Percentiles rank a stretch among this genome's conserved stretches.
Evolutionary conservation across 2,113 vertebrate genomes (phyloP).

Genomic region (Ancistrus triradiatus): DNA sequence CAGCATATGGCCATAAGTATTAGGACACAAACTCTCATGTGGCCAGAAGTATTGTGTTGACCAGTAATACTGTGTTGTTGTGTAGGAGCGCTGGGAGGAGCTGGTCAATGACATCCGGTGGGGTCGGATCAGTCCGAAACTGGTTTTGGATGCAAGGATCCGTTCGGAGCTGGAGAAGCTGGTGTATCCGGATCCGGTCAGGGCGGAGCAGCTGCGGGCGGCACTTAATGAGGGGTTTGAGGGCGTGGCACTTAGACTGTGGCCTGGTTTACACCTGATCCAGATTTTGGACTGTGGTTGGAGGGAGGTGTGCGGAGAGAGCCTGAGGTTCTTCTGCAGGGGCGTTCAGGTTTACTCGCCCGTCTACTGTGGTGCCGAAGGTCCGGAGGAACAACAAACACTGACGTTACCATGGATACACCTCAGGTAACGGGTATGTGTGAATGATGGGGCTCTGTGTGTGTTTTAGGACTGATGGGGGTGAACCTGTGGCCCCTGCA

Average conservation of each 20-base stretch:
- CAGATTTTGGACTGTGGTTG: constrained; percentile 76
- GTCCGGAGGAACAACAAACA: too few relatives aligned
- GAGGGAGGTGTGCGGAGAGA: constrained; percentile 67
- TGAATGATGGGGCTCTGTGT: neutral
- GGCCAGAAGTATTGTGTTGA: too few relatives aligned
- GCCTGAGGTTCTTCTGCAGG: constrained; percentile 72
- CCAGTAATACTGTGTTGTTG: too few relatives aligned
- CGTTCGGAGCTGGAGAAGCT: constrained; percentile 57
- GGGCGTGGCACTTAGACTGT: constrained; percentile 77
- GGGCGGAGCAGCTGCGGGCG: constrained; percentile 67
- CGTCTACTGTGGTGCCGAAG: constrained; percentile 78
- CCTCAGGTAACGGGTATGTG: too few relatives aligned
- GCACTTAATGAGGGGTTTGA: constrained; percentile 70
- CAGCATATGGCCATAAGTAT: too few relatives aligned
- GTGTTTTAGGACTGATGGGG: constrained; percentile 74
- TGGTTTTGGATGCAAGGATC: constrained; percentile 59
- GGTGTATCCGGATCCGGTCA: constrained; percentile 59
- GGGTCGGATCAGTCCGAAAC: constrained; percentile 64
- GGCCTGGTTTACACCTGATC: constrained; percentile 81
- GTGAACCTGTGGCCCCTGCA: constrained; percentile 82
- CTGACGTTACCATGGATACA: too few relatives aligned
- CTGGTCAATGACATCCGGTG: constrained; percentile 72
- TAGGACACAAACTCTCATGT: too few relatives aligned
- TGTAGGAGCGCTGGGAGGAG: constrained; percentile 61
- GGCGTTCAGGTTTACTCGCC: constrained; percentile 85